A percentile compares a stretch with the other conserved stretches of the same genome.
phyloP scores from a whole-genome alignment of 2,797 vertebrate species.

The Ptychobarbus kaznakovi region DNA sequence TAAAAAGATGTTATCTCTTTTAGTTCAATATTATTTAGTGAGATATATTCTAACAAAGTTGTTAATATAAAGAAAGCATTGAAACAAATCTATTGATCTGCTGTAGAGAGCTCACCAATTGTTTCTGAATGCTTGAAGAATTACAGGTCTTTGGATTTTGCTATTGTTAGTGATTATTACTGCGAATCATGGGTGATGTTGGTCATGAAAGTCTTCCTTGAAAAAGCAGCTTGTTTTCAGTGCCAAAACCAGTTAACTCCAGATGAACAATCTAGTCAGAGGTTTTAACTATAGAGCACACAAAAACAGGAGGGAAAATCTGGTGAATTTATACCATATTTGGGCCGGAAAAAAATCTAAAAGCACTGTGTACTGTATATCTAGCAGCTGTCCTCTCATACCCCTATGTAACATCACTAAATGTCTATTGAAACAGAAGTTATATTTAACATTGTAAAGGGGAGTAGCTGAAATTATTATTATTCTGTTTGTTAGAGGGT shows the following conservation, averaged over 20 bases:
- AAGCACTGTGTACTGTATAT: background rate
- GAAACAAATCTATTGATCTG: background rate
- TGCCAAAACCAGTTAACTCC: slow-evolving; percentile 30
- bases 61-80: background rate
- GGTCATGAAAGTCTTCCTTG: slow-evolving; percentile 20
- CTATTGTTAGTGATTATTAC: background rate
- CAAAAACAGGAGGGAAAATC: background rate
- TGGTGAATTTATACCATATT: background rate
- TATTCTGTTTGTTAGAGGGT: background rate
- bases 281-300: background rate
- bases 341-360: slow-evolving; percentile 1
- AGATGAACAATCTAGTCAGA: slow-evolving; percentile 3
- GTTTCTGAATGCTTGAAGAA: background rate
- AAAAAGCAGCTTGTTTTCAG: slow-evolving; percentile 32
- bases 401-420: background rate
- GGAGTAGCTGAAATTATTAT: background rate
- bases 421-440: background rate
- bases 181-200: slow-evolving; percentile 9
- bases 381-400: background rate
- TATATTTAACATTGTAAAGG: background rate
- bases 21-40: background rate
- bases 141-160: background rate
- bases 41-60: background rate
- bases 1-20: background rate
- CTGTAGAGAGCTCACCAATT: background rate